These are phyloP conservation scores for Sylvilagus bachmani DNA, from an alignment of 2,113 vertebrate genomes.

Conservation along the genomic window DNA sequence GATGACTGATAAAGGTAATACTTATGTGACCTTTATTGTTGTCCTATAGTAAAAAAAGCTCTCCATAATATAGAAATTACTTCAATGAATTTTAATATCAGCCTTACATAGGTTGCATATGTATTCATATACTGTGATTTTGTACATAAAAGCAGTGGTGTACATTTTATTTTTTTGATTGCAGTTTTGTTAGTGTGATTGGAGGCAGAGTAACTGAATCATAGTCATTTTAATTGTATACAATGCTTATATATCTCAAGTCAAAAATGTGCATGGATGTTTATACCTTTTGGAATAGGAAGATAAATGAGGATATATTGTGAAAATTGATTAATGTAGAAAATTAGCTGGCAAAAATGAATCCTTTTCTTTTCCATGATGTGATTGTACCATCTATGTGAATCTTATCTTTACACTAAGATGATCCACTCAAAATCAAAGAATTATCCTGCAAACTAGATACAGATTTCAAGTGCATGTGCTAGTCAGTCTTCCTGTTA, in stretches of 20 bases:
- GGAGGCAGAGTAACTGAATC: neutral
- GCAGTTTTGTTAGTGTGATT: neutral
- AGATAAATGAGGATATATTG: neutral
- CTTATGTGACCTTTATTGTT: conserved; percentile 18
- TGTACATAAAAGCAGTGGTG: neutral
- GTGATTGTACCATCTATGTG: neutral
- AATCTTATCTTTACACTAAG: neutral
- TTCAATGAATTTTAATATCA: conserved; percentile 31
- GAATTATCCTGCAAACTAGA: rapidly evolving
- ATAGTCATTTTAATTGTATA: neutral
- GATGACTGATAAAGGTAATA: neutral
- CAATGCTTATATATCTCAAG: neutral
- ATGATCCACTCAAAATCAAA: neutral
- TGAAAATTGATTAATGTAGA: neutral
- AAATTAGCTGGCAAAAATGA: neutral
- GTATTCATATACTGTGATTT: neutral
- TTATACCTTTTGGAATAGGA: neutral
- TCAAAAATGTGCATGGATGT: neutral
- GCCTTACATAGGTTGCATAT: neutral
- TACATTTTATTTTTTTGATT: neutral
- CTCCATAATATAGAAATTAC: neutral
- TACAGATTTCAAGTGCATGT: neutral
- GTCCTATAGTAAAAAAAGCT: neutral
- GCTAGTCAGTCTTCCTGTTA: neutral
- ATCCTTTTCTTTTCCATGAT: rapidly evolving